Percentiles rank a stretch among this genome's conserved stretches.
These are phyloP conservation scores for Tyria jacobaeae DNA, from an alignment of 2,888 invertebrate genomes.

Conservation along the genomic window DNA sequence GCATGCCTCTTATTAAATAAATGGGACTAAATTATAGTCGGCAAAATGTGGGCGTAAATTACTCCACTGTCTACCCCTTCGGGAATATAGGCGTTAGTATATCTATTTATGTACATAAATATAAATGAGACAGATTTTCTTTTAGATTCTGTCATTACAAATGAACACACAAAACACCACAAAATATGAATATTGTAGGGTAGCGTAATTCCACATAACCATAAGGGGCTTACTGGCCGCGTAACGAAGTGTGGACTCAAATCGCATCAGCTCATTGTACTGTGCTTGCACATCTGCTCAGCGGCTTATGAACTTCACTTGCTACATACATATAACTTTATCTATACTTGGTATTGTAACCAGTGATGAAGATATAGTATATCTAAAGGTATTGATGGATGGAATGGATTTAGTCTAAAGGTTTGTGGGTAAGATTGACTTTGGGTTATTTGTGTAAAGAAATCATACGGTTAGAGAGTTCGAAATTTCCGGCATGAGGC, in stretches of 20 bases:
- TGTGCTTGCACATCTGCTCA: slow-evolving; percentile 72
- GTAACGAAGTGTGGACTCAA: slow-evolving; percentile 75
- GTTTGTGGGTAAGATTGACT: not conserved
- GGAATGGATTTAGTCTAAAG: no score
- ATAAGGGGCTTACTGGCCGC: slow-evolving; percentile 69
- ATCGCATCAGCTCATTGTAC: slow-evolving; percentile 72
- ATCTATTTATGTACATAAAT: no score
- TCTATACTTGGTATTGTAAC: slow-evolving; percentile 7
- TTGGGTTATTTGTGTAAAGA: not conserved
- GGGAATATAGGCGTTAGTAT: no score
- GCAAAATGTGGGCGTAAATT: no score
- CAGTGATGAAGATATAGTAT: not conserved
- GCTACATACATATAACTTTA: slow-evolving; percentile 8
- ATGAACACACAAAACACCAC: slow-evolving; percentile 6
- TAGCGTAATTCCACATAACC: slow-evolving; percentile 13
- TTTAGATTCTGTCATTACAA: not conserved
- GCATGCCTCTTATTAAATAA: no score
- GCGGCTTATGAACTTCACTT: slow-evolving; percentile 67
- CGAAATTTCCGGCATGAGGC: no score
- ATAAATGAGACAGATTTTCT: no score
- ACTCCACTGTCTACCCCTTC: no score
- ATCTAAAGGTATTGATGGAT: not conserved
- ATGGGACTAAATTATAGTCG: no score
- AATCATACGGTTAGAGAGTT: not conserved
- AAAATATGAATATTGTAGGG: slow-evolving; percentile 13